Base-by-base conservation (phyloP, 2,888 invertebrate species). In the Drosophila borborema region DNA sequence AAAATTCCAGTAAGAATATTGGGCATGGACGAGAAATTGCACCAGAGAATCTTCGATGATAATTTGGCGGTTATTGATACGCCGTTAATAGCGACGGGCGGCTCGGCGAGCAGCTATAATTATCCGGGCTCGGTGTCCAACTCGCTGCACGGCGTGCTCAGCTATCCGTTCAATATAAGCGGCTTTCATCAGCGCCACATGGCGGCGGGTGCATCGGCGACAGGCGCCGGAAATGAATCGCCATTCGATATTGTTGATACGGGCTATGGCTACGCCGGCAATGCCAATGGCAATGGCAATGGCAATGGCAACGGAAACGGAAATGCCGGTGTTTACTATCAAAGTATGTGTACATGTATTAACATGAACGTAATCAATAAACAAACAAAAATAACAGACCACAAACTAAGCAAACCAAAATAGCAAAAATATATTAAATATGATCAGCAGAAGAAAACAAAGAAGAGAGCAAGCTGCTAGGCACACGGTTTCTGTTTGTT, bases 21-120 rank as follows among this genome's bases (percentile, higher is more conserved):
- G 93, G 93, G 93, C 90, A 92, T 93, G 93, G 93, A 93, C 92
- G 93, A 93, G 80, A 93, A 89, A 88, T 91, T 92, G 86, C 93
- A 93, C 91, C 93, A 92, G 90, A 92, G 91, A 86, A 91, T 93
- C 83, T 92, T 92, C 86, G 93, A 93, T 82, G 93, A 93, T 84
- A 93, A 92, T 91, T 91, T 93, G 91, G 92, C 92, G 86, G 90
- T 93, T 64, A 93, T 93, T 87, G 93, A 93, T 89, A 93, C 93
- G 89, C 93, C 93, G 74, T 86, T 93, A 60, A 92, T 93, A 89
- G 92, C 92, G 69, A 90, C 60, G 68, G 84, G 90, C 64, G 68
- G 78, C 63, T 64, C 77, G 56, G 73, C 78, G n/a, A 77, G 80
- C 86, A 88, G 63, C 84, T 88, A 76, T 85, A 88, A 93, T 89